Base-by-base conservation (phyloP, 2,797 vertebrate genomes). In the Pempheris klunzingeri region DNA sequence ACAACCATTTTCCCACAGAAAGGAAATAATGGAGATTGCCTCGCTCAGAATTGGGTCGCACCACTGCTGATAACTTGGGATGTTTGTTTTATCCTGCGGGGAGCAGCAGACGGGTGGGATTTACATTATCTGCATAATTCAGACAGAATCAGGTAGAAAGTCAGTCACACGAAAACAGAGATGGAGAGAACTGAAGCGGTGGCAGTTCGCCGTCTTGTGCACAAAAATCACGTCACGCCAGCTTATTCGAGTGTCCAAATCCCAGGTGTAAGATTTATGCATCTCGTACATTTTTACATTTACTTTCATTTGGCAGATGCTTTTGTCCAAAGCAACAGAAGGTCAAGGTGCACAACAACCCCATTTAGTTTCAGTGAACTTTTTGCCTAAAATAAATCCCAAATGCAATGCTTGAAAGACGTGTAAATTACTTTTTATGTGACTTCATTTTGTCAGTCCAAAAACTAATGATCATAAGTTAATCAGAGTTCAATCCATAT, bases 41-140 rank as follows among this genome's bases (percentile, higher is more conserved):
- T 50, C 58, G 0, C 38, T 36, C 15, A 44, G 20, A 74, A 71
- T 1, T 71, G 57, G 81, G 72, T 80, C 72, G 32, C 20, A 5
- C 34, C 20, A 14, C 69, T 32, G 36, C 58, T 60, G 61, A 75
- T 78, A n/a, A 50, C 49, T 66, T 2, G 3, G 26, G 57, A 34
- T 53, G 73, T 68, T 85, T 71, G 80, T 78, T 85, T 82, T 50
- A 71, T 49, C 6, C 62, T 22, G 49, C 36, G 7, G 73, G 34
- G 50, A 39, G 55, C 11, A 0, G 61, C 43, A 75, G 69, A 54
- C 22, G 49, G 82, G 78, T 49, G 71, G 69, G 62, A 32, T 74
- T 79, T 49, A 82, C 17, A 65, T 13, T 30, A 53, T 53, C 26
- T 47, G 59, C 38, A 49, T 43, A 39, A 61, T 69, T 77, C 36